Percentiles rank a stretch among this genome's conserved stretches.
phyloP scores from a whole-genome alignment of 2,797 vertebrate genomes.

The Malacoctenus gilli region DNA sequence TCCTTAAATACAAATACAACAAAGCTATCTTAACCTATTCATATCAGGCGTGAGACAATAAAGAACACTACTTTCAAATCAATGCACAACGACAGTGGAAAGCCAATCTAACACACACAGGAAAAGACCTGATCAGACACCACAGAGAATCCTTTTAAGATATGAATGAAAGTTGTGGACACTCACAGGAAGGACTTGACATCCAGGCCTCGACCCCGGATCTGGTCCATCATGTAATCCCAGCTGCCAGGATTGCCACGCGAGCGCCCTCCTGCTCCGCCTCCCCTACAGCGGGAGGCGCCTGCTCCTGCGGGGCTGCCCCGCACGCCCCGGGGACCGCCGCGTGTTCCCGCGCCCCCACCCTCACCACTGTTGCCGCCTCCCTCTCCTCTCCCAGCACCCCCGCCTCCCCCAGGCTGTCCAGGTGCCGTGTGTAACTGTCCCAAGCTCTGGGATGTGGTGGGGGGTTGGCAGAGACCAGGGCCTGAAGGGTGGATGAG shows the following conservation, averaged over 20 bases:
- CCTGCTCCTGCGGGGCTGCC: slow-evolving; percentile 83
- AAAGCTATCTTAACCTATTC: background rate
- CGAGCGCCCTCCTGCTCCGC: slow-evolving; percentile 83
- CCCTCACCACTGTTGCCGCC: slow-evolving; percentile 76
- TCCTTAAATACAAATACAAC: slow-evolving; percentile 8
- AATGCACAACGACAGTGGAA: slow-evolving; percentile 9
- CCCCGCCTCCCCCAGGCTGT: slow-evolving; percentile 78
- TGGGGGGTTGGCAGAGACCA: slow-evolving; percentile 85
- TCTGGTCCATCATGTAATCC: slow-evolving; percentile 99
- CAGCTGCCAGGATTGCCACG: slow-evolving; percentile 93
- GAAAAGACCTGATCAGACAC: slow-evolving; percentile 20
- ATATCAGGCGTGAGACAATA: slow-evolving; percentile 6
- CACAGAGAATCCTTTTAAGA: slow-evolving; percentile 11
- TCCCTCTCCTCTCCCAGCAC: slow-evolving; percentile 81
- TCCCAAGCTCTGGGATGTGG: slow-evolving; percentile 96
- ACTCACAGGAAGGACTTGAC: slow-evolving; percentile 99
- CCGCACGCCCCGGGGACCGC: slow-evolving; percentile 80
- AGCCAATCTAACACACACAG: slow-evolving; percentile 9
- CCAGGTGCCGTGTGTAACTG: slow-evolving; percentile 88
- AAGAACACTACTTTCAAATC: slow-evolving; percentile 15
- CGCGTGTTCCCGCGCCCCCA: slow-evolving; percentile 83
- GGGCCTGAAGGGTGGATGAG: slow-evolving; percentile 86
- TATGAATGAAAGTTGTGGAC: slow-evolving; percentile 12
- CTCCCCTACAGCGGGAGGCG: slow-evolving; percentile 84
- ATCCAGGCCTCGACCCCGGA: slow-evolving; percentile 95